A percentile compares a stretch with the other conserved stretches of the same genome.
Evolutionary conservation across 2,888 invertebrate species (phyloP).

Genomic region (Plutella xylostella): DNA sequence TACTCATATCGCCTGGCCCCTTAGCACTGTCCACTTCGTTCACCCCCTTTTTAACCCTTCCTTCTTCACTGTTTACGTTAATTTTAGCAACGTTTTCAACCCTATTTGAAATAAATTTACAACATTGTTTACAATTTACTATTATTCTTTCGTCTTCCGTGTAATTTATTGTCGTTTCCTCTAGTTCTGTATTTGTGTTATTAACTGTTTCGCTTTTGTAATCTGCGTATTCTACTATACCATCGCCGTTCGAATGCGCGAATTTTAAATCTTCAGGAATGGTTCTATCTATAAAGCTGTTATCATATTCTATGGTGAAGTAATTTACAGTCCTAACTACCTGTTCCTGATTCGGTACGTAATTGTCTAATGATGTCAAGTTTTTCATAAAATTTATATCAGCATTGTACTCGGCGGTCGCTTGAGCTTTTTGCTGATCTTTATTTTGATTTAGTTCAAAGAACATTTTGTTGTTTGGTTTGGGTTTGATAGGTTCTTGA

Average conservation of each 20-base stretch:
- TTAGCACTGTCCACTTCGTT: constrained; percentile 20
- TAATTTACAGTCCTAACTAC: constrained; percentile 41
- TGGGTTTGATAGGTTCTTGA: background rate
- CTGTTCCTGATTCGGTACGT: constrained; percentile 29
- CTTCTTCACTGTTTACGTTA: no score
- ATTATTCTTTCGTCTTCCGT: constrained; percentile 18
- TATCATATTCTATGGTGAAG: constrained; percentile 44
- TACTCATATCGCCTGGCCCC: background rate
- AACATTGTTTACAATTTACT: constrained; percentile 38
- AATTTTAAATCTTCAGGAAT: no score
- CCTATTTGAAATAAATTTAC: constrained; percentile 20
- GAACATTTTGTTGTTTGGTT: no score
- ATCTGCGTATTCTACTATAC: no score
- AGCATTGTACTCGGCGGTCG: constrained; percentile 21
- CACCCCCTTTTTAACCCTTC: constrained; percentile 34
- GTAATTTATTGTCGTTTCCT: background rate
- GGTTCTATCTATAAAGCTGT: background rate
- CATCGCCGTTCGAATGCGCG: no score
- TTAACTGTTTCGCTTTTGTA: background rate
- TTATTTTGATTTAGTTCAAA: no score
- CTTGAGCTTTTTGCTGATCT: no score
- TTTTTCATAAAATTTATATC: constrained; percentile 41
- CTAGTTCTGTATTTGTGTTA: background rate
- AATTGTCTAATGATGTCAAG: constrained; percentile 38
- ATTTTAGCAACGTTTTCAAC: no score